These are phyloP conservation scores for Ramphastos sulfuratus DNA, from an alignment of 2,113 vertebrate genomes.

Conservation along the genomic window DNA sequence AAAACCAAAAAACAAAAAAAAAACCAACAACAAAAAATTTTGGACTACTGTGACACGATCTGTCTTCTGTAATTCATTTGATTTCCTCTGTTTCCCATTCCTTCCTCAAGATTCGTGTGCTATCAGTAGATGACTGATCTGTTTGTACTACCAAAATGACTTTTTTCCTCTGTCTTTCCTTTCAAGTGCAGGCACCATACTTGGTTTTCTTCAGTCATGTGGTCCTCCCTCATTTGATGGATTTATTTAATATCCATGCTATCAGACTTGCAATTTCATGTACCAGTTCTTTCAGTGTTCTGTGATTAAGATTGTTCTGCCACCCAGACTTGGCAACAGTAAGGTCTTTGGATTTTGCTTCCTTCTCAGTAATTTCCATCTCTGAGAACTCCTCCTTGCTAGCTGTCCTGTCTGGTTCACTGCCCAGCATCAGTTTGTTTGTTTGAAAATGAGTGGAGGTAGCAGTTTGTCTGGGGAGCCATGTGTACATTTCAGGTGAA, in stretches of 20 bases:
- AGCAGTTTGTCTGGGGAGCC: not conserved
- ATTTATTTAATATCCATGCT: constrained; percentile 67
- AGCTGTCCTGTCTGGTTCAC: not conserved
- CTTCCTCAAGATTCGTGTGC: not conserved
- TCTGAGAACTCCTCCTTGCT: constrained; percentile 34
- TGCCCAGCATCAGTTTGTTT: not conserved
- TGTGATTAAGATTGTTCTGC: constrained; percentile 52
- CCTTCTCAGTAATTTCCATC: constrained; percentile 24
- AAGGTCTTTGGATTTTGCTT: constrained; percentile 43
- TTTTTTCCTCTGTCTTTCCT: not conserved
- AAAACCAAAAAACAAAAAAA: too few species aligned
- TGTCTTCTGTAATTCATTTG: constrained; percentile 15
- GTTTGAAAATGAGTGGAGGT: not conserved
- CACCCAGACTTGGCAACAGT: constrained; percentile 40
- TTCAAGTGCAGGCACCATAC: not conserved
- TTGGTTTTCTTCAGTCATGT: constrained; percentile 26
- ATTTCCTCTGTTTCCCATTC: constrained; percentile 20
- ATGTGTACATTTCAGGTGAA: not conserved
- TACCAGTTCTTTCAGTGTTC: not conserved
- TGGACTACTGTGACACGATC: not conserved
- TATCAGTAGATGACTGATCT: constrained; percentile 20
- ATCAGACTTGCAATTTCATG: constrained; percentile 60
- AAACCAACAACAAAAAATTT: too few species aligned
- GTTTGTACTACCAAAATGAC: constrained; percentile 8
- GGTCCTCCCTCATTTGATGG: constrained; percentile 43